phyloP scores from a whole-genome alignment of 2,113 vertebrate genomes.

The Cyphomyrus plagiostoma region DNA sequence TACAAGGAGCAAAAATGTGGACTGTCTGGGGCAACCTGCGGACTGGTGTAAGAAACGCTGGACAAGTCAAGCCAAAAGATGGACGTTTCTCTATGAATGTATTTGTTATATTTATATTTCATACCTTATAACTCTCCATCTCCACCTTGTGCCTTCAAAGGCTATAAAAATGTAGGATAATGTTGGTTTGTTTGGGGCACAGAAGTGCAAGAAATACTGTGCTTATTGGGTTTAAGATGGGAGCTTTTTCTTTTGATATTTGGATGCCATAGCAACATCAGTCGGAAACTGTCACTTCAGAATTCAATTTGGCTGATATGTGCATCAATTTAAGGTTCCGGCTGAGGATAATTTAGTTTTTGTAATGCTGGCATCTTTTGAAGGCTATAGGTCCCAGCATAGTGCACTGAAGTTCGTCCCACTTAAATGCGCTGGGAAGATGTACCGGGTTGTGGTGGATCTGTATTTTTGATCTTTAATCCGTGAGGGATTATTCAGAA shows the following conservation, averaged over 20 bases:
- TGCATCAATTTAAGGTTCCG: not conserved
- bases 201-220: not conserved
- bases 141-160: not conserved
- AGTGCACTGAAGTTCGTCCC: not conserved
- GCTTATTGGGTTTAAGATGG: not conserved
- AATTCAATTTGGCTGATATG: not conserved
- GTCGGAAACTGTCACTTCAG: not conserved
- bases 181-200: not conserved
- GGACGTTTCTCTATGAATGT: not conserved
- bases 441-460: not conserved
- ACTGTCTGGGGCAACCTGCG: not conserved
- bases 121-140: not conserved
- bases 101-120: not conserved
- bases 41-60: not conserved
- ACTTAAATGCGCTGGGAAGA: not conserved
- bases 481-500: not conserved
- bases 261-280: not conserved
- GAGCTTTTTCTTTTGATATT: not conserved
- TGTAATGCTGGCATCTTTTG: not conserved
- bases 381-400: not conserved
- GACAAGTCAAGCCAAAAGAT: not conserved
- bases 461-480: not conserved
- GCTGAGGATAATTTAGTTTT: not conserved
- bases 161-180: not conserved
- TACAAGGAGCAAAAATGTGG: not conserved